Evolutionary conservation across 2,888 invertebrate species (phyloP).

Genomic region (Mesochorus sp.): DNA sequence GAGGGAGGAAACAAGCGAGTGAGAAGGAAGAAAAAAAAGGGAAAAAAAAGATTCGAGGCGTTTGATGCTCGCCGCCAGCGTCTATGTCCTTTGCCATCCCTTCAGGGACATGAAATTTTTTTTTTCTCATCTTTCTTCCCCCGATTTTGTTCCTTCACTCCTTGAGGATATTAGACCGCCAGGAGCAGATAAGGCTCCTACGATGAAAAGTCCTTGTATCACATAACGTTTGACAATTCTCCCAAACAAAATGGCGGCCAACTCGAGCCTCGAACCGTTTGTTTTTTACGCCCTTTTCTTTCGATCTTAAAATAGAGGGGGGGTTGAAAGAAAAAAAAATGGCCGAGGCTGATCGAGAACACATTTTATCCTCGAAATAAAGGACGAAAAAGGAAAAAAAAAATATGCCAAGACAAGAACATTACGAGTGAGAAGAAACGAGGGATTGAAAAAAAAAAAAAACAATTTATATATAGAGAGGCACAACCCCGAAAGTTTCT

Average conservation of each 20-base stretch:
- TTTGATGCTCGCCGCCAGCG: constrained; percentile 47
- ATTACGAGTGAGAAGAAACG: not conserved
- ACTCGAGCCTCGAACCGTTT: no score
- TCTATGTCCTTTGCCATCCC: constrained; percentile 41
- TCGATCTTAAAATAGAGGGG: no score
- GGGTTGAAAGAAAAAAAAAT: not conserved
- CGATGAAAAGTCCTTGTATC: no score
- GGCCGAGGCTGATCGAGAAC: not conserved
- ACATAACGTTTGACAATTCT: no score
- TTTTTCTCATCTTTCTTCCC: not conserved
- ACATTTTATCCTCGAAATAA: constrained; percentile 10
- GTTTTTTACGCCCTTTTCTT: no score
- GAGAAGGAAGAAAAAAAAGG: constrained; percentile 33
- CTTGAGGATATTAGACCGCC: constrained; percentile 28
- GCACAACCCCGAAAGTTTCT: not conserved
- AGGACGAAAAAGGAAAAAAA: not conserved
- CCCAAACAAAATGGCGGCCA: no score
- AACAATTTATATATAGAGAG: not conserved
- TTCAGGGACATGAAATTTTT: constrained; percentile 42
- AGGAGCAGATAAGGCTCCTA: constrained; percentile 37
- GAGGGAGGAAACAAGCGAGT: no score
- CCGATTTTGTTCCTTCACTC: not conserved
- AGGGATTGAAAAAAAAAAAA: constrained; percentile 2
- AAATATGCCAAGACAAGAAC: not conserved
- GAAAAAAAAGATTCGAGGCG: constrained; percentile 30